Conservation (phyloP, 2,888 invertebrate species). For the Thecophora atra region DNA sequence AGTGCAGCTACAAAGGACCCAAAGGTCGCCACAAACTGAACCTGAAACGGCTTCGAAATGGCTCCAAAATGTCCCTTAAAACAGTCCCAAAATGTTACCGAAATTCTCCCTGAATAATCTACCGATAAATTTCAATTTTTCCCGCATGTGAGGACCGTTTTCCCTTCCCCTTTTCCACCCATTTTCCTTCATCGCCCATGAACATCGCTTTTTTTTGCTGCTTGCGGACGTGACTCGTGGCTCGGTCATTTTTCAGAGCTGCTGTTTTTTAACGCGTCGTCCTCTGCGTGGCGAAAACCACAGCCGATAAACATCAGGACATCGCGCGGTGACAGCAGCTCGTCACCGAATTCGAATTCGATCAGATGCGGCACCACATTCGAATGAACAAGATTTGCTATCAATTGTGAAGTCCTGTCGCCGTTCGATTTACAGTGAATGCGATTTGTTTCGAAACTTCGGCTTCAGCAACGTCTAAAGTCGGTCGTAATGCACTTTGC, state of each 20-base stretch:
- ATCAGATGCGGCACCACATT: background rate
- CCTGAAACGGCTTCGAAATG: too few relatives aligned
- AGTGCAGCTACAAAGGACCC: too few relatives aligned
- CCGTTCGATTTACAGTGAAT: background rate
- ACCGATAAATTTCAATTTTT: too few relatives aligned
- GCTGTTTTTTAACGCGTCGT: background rate
- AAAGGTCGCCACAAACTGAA: too few relatives aligned
- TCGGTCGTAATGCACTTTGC: too few relatives aligned
- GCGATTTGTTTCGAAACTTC: background rate
- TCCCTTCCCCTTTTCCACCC: too few relatives aligned
- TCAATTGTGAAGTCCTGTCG: background rate
- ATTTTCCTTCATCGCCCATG: too few relatives aligned
- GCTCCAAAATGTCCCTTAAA: too few relatives aligned
- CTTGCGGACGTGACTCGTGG: too few relatives aligned
- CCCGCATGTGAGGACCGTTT: too few relatives aligned
- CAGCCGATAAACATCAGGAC: slow-evolving; percentile 7
- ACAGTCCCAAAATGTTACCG: too few relatives aligned
- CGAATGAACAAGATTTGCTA: background rate
- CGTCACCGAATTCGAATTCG: background rate
- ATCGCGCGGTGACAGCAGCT: background rate
- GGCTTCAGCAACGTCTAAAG: background rate
- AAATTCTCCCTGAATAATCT: too few relatives aligned
- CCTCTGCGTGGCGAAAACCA: background rate
- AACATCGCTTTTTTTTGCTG: background rate
- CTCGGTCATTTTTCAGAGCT: background rate